phyloP scores from a whole-genome alignment of 2,797 vertebrate species.

The Pangasius macronema region DNA sequence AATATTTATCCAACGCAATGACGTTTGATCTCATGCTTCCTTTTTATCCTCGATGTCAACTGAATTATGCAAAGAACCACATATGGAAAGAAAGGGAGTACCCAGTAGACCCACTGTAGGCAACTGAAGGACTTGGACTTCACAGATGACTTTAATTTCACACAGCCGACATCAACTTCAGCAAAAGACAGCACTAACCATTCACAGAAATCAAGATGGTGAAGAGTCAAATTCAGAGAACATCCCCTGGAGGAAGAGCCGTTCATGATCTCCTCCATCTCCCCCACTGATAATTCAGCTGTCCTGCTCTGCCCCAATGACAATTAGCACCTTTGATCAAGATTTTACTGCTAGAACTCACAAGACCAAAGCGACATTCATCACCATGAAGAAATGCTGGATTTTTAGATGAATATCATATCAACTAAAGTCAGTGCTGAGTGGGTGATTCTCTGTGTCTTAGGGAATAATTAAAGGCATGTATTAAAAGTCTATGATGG shows the following conservation, averaged over 20 bases:
- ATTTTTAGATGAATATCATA: not conserved
- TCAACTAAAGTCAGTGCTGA: not conserved
- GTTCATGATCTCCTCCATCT: not conserved
- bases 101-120: not conserved
- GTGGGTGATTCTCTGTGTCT: not conserved
- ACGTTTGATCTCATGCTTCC: not conserved
- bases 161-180: not conserved
- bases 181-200: not conserved
- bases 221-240: not conserved
- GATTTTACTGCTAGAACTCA: not conserved
- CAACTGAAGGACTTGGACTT: not conserved
- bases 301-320: not conserved
- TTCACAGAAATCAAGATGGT: not conserved
- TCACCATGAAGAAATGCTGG: not conserved
- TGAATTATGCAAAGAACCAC: not conserved
- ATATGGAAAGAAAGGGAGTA: not conserved
- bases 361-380: not conserved
- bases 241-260: not conserved
- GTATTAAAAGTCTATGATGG: not conserved
- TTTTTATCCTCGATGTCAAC: not conserved
- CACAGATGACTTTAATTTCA: not conserved
- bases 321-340: constrained; percentile 3
- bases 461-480: not conserved
- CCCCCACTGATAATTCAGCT: constrained; percentile 1
- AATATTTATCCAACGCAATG: not conserved